Evolutionary conservation across 2,113 vertebrate genomes (phyloP).

Genomic region (Archocentrus centrarchus): DNA sequence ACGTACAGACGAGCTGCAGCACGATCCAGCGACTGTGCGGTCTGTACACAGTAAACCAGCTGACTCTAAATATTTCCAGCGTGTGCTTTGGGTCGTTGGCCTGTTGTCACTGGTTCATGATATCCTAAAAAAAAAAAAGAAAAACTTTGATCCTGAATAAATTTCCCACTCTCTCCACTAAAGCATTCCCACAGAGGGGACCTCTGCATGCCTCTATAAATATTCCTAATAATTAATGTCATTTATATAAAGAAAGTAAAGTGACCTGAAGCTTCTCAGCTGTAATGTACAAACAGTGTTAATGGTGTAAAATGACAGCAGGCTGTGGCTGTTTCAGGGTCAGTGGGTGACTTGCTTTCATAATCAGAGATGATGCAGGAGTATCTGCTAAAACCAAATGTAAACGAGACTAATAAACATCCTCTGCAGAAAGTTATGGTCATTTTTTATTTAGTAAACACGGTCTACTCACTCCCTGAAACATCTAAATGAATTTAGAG

Average conservation of each 20-base stretch:
- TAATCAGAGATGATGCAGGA: background rate
- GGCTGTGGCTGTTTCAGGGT: slow-evolving; percentile 17
- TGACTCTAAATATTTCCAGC: background rate
- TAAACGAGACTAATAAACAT: accelerated
- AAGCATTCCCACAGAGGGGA: background rate
- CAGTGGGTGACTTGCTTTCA: slow-evolving; percentile 56
- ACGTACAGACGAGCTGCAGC: background rate
- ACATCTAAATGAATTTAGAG: background rate
- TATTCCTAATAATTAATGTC: accelerated
- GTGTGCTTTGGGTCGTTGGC: background rate
- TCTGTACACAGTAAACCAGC: background rate
- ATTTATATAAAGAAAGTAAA: background rate
- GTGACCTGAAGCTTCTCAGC: too few species aligned
- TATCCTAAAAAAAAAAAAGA: too few species aligned
- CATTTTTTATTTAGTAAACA: too few species aligned
- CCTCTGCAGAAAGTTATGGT: background rate
- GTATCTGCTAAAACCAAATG: background rate
- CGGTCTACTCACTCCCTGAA: background rate
- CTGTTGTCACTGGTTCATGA: too few species aligned
- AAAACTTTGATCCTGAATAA: background rate
- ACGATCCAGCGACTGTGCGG: background rate
- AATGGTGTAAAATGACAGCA: slow-evolving; percentile 5
- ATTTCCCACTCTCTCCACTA: background rate
- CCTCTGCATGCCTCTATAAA: background rate
- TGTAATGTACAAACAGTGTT: too few species aligned